Evolutionary conservation across 2,888 invertebrate species (phyloP).

Genomic region (Bugulina stolonifera): DNA sequence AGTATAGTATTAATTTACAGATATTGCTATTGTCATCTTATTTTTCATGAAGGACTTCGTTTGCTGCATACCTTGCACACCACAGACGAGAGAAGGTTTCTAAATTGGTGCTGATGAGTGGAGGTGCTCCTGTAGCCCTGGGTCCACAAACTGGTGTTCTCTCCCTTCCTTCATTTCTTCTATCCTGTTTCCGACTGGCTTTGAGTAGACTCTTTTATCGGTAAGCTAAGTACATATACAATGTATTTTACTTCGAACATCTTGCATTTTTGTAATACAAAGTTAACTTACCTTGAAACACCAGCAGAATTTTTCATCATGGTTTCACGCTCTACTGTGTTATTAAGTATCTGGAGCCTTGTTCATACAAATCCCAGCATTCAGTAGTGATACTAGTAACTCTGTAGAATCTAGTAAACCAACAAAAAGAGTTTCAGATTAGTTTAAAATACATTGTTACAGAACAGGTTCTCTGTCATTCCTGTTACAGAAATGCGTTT

Average conservation of each 20-base stretch:
- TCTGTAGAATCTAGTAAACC: too few species aligned
- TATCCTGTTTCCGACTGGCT: constrained; percentile 58
- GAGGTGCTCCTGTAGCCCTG: constrained; percentile 65
- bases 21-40: too few species aligned
- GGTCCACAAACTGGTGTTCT: constrained; percentile 59
- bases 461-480: too few species aligned
- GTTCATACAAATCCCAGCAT: too few species aligned
- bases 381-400: too few species aligned
- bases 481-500: constrained; percentile 39
- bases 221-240: constrained; percentile 38
- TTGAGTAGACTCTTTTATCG: constrained; percentile 60
- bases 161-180: constrained; percentile 54
- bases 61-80: constrained; percentile 61
- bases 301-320: too few species aligned
- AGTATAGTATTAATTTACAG: too few species aligned
- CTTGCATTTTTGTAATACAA: not conserved
- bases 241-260: not conserved
- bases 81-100: constrained; percentile 59
- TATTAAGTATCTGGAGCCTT: too few species aligned
- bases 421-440: too few species aligned
- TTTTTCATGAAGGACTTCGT: constrained; percentile 58
- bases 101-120: constrained; percentile 63
- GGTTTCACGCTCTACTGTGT: too few species aligned
- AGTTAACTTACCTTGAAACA: not conserved
- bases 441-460: too few species aligned